Percentiles rank a stretch among this genome's conserved stretches.
Conservation (phyloP, 2,113 vertebrate species). For the Heloderma charlesbogerti region DNA sequence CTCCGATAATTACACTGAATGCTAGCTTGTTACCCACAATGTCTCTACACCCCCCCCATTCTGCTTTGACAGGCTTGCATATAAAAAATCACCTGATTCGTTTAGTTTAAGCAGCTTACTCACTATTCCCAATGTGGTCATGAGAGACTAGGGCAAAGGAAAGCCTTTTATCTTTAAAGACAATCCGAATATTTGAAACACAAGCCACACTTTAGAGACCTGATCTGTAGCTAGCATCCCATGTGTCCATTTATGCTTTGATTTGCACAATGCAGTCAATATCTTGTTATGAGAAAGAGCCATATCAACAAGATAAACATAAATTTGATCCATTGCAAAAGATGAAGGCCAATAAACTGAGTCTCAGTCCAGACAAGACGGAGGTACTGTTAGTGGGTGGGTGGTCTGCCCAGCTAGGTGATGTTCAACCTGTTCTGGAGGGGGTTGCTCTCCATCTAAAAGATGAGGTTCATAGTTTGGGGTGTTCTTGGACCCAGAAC, state of each 20-base stretch:
- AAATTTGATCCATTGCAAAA: slow-evolving; percentile 33
- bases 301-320: not conserved
- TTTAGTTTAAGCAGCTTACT: slow-evolving; percentile 34
- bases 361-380: no score
- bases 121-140: slow-evolving; percentile 38
- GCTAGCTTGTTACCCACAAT: slow-evolving; percentile 1
- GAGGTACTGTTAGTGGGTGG: no score
- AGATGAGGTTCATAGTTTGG: no score
- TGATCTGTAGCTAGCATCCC: slow-evolving; percentile 34
- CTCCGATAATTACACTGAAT: not conserved
- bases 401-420: no score
- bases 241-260: slow-evolving; percentile 31
- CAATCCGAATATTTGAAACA: slow-evolving; percentile 21
- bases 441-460: no score
- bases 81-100: slow-evolving; percentile 38
- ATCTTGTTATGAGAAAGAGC: not conserved
- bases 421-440: no score
- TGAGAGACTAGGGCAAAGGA: slow-evolving; percentile 9
- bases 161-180: slow-evolving; percentile 38
- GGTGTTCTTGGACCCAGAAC: no score
- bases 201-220: slow-evolving; percentile 25
- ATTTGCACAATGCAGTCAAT: slow-evolving; percentile 31
- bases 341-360: no score
- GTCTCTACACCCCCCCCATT: not conserved
- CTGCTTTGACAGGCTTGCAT: not conserved